These are phyloP conservation scores for Brenthis hecate DNA, from an alignment of 2,888 invertebrate species.

Conservation along the genomic window DNA sequence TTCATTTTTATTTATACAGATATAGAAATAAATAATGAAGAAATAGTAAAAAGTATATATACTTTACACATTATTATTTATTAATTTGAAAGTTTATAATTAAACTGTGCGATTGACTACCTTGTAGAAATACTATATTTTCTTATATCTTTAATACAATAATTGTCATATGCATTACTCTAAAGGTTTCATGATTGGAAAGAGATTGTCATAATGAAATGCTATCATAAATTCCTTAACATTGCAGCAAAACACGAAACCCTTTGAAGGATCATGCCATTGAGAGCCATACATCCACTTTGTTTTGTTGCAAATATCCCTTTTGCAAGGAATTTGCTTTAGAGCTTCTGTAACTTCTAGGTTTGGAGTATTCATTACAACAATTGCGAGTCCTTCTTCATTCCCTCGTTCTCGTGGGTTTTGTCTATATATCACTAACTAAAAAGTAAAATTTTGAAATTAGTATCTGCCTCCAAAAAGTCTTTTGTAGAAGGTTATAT, in stretches of 20 bases:
- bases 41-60: too few relatives aligned
- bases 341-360: conserved; percentile 37
- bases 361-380: conserved; percentile 60
- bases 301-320: conserved; percentile 49
- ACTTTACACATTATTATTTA: too few relatives aligned
- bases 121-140: too few relatives aligned
- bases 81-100: too few relatives aligned
- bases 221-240: conserved; percentile 44
- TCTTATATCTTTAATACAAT: background rate
- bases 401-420: too few relatives aligned
- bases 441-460: too few relatives aligned
- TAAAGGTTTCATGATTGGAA: conserved; percentile 1
- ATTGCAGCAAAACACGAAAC: conserved; percentile 57
- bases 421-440: too few relatives aligned
- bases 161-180: background rate
- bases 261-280: conserved; percentile 48
- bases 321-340: conserved; percentile 45
- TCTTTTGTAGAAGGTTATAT: too few relatives aligned
- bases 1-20: too few relatives aligned
- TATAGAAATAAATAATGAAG: too few relatives aligned
- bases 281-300: conserved; percentile 50
- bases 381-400: conserved; percentile 46
- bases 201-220: conserved; percentile 18
- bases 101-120: too few relatives aligned
- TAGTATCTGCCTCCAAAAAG: too few relatives aligned